Conservation (phyloP, 2,888 invertebrate species). For the Clusia tigrina region DNA sequence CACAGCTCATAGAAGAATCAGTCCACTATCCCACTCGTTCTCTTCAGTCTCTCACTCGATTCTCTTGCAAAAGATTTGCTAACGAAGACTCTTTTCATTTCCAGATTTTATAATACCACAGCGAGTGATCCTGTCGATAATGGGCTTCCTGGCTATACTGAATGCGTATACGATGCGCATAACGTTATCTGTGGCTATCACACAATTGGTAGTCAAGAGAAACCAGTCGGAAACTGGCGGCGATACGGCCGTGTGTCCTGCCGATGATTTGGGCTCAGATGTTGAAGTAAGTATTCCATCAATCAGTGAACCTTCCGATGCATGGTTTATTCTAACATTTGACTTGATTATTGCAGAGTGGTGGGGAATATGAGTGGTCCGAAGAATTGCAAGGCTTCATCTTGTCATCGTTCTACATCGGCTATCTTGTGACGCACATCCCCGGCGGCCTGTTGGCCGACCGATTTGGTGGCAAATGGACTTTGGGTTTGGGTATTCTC, state of each 20-base stretch:
- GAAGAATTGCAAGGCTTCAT: constrained; percentile 78
- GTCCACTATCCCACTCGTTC: too few relatives aligned
- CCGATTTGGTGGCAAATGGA: constrained; percentile 85
- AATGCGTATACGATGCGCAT: constrained; percentile 81
- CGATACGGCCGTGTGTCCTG: constrained; percentile 45
- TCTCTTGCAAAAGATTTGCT: too few relatives aligned
- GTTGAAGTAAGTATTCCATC: constrained; percentile 30
- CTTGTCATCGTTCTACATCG: constrained; percentile 84
- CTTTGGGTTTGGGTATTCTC: constrained; percentile 81
- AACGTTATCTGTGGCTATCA: constrained; percentile 75
- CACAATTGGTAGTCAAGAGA: constrained; percentile 70
- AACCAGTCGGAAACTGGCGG: constrained; percentile 41
- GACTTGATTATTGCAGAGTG: constrained; percentile 4
- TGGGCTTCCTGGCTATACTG: constrained; percentile 76
- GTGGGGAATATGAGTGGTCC: constrained; percentile 70
- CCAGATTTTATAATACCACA: constrained; percentile 65
- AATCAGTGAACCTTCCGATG: neutral
- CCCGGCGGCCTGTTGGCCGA: constrained; percentile 85
- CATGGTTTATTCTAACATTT: neutral
- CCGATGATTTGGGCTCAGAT: constrained; percentile 44
- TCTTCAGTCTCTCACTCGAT: too few relatives aligned
- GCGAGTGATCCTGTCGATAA: constrained; percentile 74
- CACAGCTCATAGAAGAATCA: too few relatives aligned
- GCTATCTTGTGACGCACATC: constrained; percentile 82
- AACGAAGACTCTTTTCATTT: too few relatives aligned